Evolutionary conservation across 2,797 vertebrate species (phyloP).

Genomic region (Hybognathus amarus): DNA sequence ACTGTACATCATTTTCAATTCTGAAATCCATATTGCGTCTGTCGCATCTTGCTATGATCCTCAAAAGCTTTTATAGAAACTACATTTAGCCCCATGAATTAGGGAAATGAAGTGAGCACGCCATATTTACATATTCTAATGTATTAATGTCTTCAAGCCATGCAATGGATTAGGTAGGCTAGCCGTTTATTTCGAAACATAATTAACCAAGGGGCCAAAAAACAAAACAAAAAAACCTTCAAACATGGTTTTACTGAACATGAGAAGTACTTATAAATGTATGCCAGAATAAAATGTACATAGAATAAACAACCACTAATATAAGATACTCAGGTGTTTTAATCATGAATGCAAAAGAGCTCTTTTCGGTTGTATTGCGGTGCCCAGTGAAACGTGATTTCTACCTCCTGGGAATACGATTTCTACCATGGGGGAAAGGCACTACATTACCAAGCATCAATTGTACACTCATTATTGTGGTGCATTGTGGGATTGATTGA

Average conservation of each 20-base stretch:
- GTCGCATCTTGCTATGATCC: constrained; percentile 39
- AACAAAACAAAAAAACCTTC: not conserved
- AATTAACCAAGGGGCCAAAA: not conserved
- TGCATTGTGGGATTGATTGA: not conserved
- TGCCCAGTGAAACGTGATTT: too few relatives aligned
- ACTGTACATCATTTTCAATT: constrained; percentile 30
- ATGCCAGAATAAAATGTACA: not conserved
- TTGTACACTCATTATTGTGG: not conserved
- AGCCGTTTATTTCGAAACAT: not conserved
- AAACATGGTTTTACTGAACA: not conserved
- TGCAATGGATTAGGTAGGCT: not conserved
- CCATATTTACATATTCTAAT: not conserved
- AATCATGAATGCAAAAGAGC: too few relatives aligned
- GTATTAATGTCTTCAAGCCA: not conserved
- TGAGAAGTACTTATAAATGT: not conserved
- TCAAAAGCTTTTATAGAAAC: constrained; percentile 60
- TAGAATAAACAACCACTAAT: not conserved
- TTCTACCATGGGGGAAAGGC: too few relatives aligned
- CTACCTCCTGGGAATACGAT: too few relatives aligned
- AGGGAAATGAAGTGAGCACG: not conserved
- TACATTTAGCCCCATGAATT: constrained; percentile 56
- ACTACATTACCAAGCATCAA: too few relatives aligned
- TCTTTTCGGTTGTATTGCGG: too few relatives aligned
- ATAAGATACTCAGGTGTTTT: too few relatives aligned
- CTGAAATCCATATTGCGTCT: constrained; percentile 37